These are phyloP conservation scores for Pagetopsis macropterus DNA, from an alignment of 2,797 vertebrate species.

Conservation along the genomic window DNA sequence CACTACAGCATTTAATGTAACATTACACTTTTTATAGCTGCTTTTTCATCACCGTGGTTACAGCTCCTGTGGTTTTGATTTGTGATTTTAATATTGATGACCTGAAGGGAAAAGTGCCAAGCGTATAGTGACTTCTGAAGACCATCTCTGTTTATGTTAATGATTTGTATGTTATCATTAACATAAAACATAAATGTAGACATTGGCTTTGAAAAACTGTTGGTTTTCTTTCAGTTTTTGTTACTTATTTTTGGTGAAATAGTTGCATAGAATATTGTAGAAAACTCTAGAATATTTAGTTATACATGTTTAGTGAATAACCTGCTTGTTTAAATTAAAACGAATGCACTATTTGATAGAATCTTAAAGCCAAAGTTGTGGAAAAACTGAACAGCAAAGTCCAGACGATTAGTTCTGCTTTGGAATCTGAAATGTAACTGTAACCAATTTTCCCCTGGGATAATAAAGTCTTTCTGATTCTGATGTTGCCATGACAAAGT, in stretches of 20 bases:
- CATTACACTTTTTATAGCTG: not conserved
- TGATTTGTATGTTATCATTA: not conserved
- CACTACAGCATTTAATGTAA: constrained; percentile 17
- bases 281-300: not conserved
- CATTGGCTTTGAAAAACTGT: not conserved
- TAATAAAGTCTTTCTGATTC: no score
- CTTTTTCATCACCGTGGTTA: not conserved
- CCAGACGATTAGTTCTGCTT: not conserved
- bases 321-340: not conserved
- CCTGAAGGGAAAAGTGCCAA: not conserved
- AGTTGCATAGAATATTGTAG: not conserved
- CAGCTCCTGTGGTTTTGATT: constrained; percentile 1
- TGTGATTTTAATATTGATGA: not conserved
- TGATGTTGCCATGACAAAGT: no score
- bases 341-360: constrained; percentile 1
- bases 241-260: not conserved
- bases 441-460: no score
- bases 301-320: not conserved
- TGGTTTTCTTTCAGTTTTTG: constrained; percentile 15
- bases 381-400: not conserved
- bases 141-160: constrained; percentile 2
- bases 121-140: not conserved
- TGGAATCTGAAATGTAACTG: not conserved
- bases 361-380: not conserved
- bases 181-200: not conserved